Percentiles rank a stretch among this genome's conserved stretches.
These are phyloP conservation scores for Megastigmus dorsalis DNA, from an alignment of 2,888 invertebrate genomes.

Conservation along the genomic window DNA sequence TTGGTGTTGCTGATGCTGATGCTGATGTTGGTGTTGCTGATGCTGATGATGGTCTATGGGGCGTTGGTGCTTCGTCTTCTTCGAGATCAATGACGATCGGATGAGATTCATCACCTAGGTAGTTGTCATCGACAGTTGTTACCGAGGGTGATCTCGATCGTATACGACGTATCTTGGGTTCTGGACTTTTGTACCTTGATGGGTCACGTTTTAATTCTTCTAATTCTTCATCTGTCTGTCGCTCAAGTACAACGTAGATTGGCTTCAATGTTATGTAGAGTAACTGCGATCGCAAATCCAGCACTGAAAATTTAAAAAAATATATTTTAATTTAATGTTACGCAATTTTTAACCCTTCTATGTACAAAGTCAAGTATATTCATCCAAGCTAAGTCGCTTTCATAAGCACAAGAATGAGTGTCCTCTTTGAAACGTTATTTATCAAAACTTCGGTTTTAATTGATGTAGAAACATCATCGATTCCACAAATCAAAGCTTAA, in stretches of 20 bases:
- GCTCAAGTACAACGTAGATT: slow-evolving; percentile 74
- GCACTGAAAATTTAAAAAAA: slow-evolving; percentile 58
- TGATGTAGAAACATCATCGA: no score
- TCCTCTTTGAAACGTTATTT: no score
- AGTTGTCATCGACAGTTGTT: not conserved
- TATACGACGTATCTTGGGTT: slow-evolving; percentile 55
- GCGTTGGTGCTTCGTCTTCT: slow-evolving; percentile 44
- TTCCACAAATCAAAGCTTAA: no score
- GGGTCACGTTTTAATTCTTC: slow-evolving; percentile 68
- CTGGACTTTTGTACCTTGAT: slow-evolving; percentile 57
- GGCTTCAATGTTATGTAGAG: slow-evolving; percentile 76
- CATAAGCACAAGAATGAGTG: no score
- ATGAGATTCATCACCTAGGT: slow-evolving; percentile 54
- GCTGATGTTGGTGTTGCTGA: not conserved
- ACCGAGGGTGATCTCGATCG: slow-evolving; percentile 57
- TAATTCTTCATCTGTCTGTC: slow-evolving; percentile 74
- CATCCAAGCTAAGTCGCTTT: no score
- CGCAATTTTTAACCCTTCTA: no score
- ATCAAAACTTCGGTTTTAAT: no score
- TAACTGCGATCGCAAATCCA: slow-evolving; percentile 74
- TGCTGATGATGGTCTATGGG: no score
- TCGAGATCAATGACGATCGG: slow-evolving; percentile 59
- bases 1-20: slow-evolving; percentile 2
- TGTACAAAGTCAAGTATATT: no score
- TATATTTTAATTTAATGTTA: no score